Conservation (phyloP, 2,113 vertebrate genomes). For the Crotalus viridis region DNA sequence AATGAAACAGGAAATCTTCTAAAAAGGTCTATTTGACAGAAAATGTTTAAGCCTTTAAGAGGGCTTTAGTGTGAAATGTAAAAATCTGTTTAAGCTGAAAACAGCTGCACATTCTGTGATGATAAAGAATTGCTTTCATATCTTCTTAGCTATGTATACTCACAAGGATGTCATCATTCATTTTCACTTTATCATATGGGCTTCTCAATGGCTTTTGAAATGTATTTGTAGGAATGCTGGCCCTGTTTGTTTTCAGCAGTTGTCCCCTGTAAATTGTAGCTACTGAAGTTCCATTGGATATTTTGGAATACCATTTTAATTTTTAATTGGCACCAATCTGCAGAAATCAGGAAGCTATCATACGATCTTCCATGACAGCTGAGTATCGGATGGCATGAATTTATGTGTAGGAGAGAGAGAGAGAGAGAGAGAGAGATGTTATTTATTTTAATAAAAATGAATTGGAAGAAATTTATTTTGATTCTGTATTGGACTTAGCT, state of each 20-base stretch:
- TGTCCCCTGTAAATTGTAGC: not conserved
- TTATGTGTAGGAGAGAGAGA: not conserved
- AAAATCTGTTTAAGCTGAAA: not conserved
- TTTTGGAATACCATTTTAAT: not conserved
- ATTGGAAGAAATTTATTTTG: not conserved
- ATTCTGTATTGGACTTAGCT: not conserved
- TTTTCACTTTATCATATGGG: not conserved
- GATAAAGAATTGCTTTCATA: not conserved
- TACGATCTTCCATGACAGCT: not conserved
- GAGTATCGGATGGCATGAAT: not conserved
- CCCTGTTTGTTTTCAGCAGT: not conserved
- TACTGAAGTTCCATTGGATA: not conserved
- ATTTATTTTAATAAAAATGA: not conserved
- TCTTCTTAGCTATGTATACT: not conserved
- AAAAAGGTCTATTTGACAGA: not conserved
- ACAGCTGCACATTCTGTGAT: not conserved
- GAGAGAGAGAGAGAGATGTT: no score
- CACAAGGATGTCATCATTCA: not conserved
- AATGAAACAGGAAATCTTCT: not conserved
- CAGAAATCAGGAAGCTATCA: not conserved
- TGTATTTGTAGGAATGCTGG: not conserved
- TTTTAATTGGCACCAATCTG: not conserved
- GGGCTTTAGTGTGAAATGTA: not conserved
- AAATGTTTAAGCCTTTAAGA: not conserved
- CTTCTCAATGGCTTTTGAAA: not conserved